Percentiles rank a stretch among this genome's conserved stretches.
These are phyloP conservation scores for Drosophila grimshawi DNA, from an alignment of 1,140 invertebrate genomes.

Conservation along the genomic window DNA sequence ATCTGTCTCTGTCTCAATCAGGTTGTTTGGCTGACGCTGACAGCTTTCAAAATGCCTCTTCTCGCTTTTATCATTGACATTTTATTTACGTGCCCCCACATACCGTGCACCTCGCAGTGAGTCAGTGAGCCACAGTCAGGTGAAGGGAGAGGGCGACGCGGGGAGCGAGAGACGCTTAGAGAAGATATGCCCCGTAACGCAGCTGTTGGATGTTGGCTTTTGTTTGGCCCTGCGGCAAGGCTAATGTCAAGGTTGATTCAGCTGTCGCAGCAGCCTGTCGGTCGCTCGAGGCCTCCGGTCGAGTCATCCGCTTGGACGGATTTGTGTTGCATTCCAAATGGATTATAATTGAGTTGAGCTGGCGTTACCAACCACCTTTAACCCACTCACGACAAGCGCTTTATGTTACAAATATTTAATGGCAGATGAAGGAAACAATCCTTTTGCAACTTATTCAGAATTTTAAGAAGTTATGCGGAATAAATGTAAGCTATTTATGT, in stretches of 20 bases:
- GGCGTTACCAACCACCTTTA: slow-evolving; percentile 29
- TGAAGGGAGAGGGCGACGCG: neutral
- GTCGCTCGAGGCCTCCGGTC: slow-evolving; percentile 31
- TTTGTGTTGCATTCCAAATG: slow-evolving; percentile 59
- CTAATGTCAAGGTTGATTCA: slow-evolving; percentile 65
- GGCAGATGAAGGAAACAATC: too few species aligned
- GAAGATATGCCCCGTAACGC: slow-evolving; percentile 6
- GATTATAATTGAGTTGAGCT: slow-evolving; percentile 60
- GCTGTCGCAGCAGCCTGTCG: slow-evolving; percentile 26
- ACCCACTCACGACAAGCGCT: slow-evolving; percentile 4
- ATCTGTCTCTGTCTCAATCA: slow-evolving; percentile 48
- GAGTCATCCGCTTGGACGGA: slow-evolving; percentile 38
- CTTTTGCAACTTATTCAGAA: too few species aligned
- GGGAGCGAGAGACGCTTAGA: neutral
- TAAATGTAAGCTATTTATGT: too few species aligned
- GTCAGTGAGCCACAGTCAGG: slow-evolving; percentile 29
- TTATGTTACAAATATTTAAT: too few species aligned
- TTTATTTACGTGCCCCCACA: slow-evolving; percentile 45
- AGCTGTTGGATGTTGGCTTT: slow-evolving; percentile 23
- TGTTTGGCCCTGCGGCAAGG: slow-evolving; percentile 58
- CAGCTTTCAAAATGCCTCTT: slow-evolving; percentile 31
- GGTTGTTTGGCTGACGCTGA: slow-evolving; percentile 41
- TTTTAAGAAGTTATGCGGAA: too few species aligned
- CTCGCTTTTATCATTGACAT: slow-evolving; percentile 52
- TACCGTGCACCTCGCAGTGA: slow-evolving; percentile 5